A percentile compares a stretch with the other conserved stretches of the same genome.
Conservation (phyloP, 2,888 invertebrate genomes). For the Aphodius granarius region DNA sequence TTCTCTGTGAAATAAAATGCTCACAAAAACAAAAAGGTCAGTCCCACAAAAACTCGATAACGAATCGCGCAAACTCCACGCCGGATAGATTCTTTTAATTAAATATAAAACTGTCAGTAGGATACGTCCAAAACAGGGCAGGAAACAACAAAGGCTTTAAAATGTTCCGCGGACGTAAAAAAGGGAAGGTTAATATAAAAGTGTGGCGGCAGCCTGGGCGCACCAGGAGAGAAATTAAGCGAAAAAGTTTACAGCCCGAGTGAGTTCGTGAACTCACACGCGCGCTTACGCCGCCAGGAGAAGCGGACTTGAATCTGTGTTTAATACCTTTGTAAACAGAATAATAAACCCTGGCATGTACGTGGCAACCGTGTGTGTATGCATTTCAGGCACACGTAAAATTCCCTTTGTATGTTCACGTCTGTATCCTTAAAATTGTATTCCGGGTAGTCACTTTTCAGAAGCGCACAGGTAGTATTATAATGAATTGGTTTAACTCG, state of each 20-base stretch:
- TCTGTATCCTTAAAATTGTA: not conserved
- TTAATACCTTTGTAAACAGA: not conserved
- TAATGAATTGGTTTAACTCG: not conserved
- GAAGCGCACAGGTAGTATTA: not conserved
- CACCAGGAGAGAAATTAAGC: not conserved
- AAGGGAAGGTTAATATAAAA: not conserved
- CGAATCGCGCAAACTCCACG: not conserved
- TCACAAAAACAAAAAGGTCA: not conserved
- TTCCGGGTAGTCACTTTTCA: not conserved
- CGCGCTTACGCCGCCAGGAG: not conserved
- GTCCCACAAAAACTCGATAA: not conserved
- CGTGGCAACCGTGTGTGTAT: not conserved
- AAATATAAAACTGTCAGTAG: not conserved
- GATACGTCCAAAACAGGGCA: not conserved
- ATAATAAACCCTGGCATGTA: not conserved
- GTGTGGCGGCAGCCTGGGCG: not conserved
- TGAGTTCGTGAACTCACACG: not conserved
- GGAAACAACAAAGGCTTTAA: not conserved
- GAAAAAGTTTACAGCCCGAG: not conserved
- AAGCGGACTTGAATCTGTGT: not conserved
- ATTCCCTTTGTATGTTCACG: not conserved
- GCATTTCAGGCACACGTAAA: not conserved
- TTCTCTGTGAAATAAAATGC: too few species aligned
- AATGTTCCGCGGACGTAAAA: not conserved
- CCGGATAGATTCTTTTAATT: not conserved